These are phyloP conservation scores for Dendrolimus kikuchii DNA, from an alignment of 1,140 invertebrate species.

Conservation along the genomic window DNA sequence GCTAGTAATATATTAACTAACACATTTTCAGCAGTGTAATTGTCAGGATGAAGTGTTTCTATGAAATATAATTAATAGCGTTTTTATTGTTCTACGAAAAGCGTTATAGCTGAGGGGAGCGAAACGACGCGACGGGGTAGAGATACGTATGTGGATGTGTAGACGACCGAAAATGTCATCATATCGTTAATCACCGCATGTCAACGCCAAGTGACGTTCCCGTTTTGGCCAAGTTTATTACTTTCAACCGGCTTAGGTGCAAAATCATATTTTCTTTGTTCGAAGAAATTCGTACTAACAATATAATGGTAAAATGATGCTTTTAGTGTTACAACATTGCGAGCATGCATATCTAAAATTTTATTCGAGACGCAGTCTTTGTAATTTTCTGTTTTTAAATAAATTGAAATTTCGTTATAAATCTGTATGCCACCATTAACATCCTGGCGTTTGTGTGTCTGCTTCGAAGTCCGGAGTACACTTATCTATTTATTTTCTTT, in stretches of 20 bases:
- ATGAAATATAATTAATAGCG: slow-evolving; percentile 4
- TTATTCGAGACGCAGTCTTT: too few relatives aligned
- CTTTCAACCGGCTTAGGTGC: slow-evolving; percentile 14
- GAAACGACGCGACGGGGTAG: slow-evolving; percentile 2
- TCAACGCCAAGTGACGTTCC: slow-evolving; percentile 22
- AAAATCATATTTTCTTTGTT: neutral
- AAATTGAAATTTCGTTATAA: neutral
- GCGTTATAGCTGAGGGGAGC: slow-evolving; percentile 1
- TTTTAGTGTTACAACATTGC: too few relatives aligned
- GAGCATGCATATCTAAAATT: too few relatives aligned
- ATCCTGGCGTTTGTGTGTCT: neutral
- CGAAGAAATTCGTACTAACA: too few relatives aligned
- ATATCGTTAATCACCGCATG: slow-evolving; percentile 38
- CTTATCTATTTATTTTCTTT: too few relatives aligned
- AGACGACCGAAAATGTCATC: slow-evolving; percentile 12
- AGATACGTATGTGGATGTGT: slow-evolving; percentile 1
- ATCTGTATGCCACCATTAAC: slow-evolving; percentile 1
- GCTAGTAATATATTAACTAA: too few relatives aligned
- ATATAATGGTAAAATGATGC: too few relatives aligned
- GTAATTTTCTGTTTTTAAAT: too few relatives aligned
- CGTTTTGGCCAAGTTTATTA: slow-evolving; percentile 26
- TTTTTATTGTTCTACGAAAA: slow-evolving; percentile 6
- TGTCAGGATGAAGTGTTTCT: too few relatives aligned
- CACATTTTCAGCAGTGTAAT: too few relatives aligned
- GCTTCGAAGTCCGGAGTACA: too few relatives aligned